phyloP scores from a whole-genome alignment of 2,888 invertebrate genomes.

The Cyclophora punctaria region DNA sequence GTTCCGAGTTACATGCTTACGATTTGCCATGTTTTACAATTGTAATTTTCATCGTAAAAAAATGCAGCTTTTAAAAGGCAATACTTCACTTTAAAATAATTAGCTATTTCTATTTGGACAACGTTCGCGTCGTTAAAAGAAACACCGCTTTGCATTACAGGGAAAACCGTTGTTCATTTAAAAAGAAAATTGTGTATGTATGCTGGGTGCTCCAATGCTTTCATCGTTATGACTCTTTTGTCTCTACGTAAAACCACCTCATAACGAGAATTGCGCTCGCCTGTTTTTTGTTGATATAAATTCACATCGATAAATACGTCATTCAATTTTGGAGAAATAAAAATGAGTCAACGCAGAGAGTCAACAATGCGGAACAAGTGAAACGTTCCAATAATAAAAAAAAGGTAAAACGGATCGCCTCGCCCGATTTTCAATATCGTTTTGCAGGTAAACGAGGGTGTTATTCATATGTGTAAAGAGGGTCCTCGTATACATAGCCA shows the following conservation, averaged over 20 bases:
- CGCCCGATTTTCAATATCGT: slow-evolving; percentile 58
- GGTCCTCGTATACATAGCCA: slow-evolving; percentile 34
- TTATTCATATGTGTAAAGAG: slow-evolving; percentile 55
- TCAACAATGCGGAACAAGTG: slow-evolving; percentile 64
- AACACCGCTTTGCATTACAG: no score
- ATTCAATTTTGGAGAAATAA: slow-evolving; percentile 50
- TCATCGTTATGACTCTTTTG: no score
- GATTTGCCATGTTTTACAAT: no score
- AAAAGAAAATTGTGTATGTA: no score
- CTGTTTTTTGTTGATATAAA: slow-evolving; percentile 36
- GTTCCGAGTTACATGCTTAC: no score
- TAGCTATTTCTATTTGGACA: no score
- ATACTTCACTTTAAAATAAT: no score
- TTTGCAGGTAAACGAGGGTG: slow-evolving; percentile 53
- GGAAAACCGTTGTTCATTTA: no score
- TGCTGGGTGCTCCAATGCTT: no score
- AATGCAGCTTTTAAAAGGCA: no score
- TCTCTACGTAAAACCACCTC: slow-evolving; percentile 8
- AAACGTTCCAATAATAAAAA: slow-evolving; percentile 58
- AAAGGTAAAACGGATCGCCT: slow-evolving; percentile 51
- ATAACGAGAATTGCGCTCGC: slow-evolving; percentile 31
- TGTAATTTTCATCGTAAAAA: no score
- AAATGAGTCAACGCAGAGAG: slow-evolving; percentile 50
- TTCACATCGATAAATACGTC: slow-evolving; percentile 50
- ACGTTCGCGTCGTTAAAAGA: no score